A percentile compares a stretch with the other conserved stretches of the same genome.
These are phyloP conservation scores for Eolophus roseicapilla DNA, from an alignment of 2,113 vertebrate species.

Conservation along the genomic window DNA sequence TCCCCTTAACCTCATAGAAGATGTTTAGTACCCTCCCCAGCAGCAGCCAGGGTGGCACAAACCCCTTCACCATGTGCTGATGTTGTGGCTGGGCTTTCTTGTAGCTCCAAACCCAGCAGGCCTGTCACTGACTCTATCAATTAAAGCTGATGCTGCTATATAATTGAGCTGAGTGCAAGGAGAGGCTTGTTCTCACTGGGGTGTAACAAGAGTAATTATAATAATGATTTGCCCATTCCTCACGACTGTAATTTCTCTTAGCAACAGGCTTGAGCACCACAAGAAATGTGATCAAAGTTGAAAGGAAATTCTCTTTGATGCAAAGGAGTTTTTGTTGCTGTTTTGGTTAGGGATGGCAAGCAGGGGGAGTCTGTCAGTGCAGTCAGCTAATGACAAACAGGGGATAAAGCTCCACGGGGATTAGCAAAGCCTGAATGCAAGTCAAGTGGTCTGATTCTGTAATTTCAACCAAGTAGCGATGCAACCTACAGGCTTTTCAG, in stretches of 20 bases:
- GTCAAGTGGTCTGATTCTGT: slow-evolving; percentile 69
- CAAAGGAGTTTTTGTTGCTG: slow-evolving; percentile 53
- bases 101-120: background rate
- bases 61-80: background rate
- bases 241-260: background rate
- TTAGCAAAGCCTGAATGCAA: slow-evolving; percentile 54
- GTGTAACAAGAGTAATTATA: slow-evolving; percentile 54
- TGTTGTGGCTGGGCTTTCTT: background rate
- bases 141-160: background rate
- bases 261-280: slow-evolving; percentile 8
- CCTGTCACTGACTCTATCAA: slow-evolving; percentile 32
- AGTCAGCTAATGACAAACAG: slow-evolving; percentile 39
- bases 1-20: background rate
- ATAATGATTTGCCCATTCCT: slow-evolving; percentile 40
- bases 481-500: slow-evolving; percentile 54
- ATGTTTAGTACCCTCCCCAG: fast-evolving
- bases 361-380: slow-evolving; percentile 34
- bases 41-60: background rate
- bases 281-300: slow-evolving; percentile 33
- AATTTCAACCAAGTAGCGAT: slow-evolving; percentile 61
- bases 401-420: slow-evolving; percentile 47
- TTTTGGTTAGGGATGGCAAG: slow-evolving; percentile 35
- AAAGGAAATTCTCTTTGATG: slow-evolving; percentile 58
- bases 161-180: slow-evolving; percentile 11
- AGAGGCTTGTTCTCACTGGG: slow-evolving; percentile 39